Conservation (phyloP, 2,888 invertebrate genomes). For the Ommatoiulus sabulosus region DNA sequence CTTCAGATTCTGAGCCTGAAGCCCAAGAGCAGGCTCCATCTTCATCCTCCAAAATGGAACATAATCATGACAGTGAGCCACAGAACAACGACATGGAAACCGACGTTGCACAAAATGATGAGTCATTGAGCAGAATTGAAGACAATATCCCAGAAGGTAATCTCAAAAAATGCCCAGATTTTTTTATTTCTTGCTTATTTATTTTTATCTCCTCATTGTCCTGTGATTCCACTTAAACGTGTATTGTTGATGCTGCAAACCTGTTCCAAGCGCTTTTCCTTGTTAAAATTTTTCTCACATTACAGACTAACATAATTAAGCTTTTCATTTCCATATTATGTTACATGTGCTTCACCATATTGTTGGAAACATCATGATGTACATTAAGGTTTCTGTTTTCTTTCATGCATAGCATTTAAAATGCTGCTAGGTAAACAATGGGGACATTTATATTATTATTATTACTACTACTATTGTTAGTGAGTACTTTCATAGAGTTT, state of each 20-base stretch:
- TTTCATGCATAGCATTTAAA: not conserved
- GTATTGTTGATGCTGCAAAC: not conserved
- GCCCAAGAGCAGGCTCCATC: not conserved
- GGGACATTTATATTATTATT: no score
- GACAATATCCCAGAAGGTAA: not conserved
- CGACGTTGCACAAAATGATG: no score
- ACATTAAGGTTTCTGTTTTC: not conserved
- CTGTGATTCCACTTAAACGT: conserved; percentile 7
- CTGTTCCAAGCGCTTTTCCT: not conserved
- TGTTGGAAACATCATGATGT: not conserved
- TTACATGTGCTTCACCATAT: not conserved
- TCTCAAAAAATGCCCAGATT: not conserved
- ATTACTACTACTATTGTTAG: no score
- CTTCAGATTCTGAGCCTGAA: not conserved
- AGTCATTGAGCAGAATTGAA: not conserved
- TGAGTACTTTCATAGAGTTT: no score
- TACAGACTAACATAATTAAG: not conserved
- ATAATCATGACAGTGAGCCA: not conserved
- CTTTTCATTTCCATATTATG: not conserved
- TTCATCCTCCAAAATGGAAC: not conserved
- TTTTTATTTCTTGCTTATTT: not conserved
- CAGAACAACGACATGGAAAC: not conserved
- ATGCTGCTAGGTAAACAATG: not conserved
- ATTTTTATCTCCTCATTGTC: not conserved
- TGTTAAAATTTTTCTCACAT: not conserved